phyloP scores from a whole-genome alignment of 2,888 invertebrate species.

The Mimachlamys varia region DNA sequence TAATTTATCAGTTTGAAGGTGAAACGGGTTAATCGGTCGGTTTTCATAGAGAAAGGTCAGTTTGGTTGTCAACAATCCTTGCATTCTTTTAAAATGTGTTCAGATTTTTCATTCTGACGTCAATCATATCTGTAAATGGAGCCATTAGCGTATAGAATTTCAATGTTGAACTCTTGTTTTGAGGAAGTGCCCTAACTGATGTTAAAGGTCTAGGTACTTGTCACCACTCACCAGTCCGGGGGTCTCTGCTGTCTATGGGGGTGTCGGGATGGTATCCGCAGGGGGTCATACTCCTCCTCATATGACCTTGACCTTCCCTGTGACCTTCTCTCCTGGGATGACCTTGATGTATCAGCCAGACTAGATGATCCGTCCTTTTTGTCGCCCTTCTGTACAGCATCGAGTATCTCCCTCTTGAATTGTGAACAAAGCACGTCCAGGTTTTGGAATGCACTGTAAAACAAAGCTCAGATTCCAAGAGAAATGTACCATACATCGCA shows the following conservation, averaged over 20 bases:
- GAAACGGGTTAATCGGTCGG: too few species aligned
- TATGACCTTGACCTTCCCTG: conserved; percentile 49
- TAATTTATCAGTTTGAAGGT: too few species aligned
- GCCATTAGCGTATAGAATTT: too few species aligned
- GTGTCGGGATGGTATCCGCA: conserved; percentile 61
- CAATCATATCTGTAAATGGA: too few species aligned
- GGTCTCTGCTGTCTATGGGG: conserved; percentile 51
- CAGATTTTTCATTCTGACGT: too few species aligned
- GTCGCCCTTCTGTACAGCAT: conserved; percentile 49
- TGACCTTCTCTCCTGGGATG: conserved; percentile 39
- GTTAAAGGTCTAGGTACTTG: not conserved
- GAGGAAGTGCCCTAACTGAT: too few species aligned
- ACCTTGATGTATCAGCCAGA: conserved; percentile 49
- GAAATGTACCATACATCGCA: too few species aligned
- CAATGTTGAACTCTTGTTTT: too few species aligned
- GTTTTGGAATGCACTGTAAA: conserved; percentile 64
- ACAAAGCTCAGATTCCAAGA: not conserved
- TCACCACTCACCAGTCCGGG: conserved; percentile 61
- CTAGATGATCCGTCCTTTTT: conserved; percentile 48
- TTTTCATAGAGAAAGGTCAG: too few species aligned
- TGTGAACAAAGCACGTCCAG: conserved; percentile 58
- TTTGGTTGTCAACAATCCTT: too few species aligned
- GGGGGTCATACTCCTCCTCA: conserved; percentile 62
- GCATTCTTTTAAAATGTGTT: too few species aligned
- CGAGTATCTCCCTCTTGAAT: conserved; percentile 63